Percentiles rank a stretch among this genome's conserved stretches.
Conservation (phyloP, 2,888 invertebrate genomes). For the Cerceris rybyensis region DNA sequence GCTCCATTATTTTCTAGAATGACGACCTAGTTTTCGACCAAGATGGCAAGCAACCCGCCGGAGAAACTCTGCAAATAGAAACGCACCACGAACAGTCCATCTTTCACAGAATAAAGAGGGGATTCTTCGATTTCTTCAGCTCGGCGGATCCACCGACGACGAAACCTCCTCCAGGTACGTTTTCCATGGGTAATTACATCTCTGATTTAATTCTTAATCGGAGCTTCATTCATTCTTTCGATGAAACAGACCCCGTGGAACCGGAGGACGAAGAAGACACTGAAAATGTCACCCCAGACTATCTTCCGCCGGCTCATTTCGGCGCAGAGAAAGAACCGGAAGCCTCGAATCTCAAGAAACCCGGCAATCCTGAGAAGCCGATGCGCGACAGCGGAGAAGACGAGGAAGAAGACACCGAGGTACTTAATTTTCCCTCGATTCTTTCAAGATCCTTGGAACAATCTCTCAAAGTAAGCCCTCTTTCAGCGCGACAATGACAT, state of each 20-base stretch:
- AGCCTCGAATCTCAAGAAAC: constrained; percentile 4
- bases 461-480: not conserved
- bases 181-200: not conserved
- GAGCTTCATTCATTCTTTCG: too few species aligned
- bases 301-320: not conserved
- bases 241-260: not conserved
- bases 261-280: not conserved
- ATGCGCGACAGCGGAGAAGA: constrained; percentile 64
- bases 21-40: constrained; percentile 78
- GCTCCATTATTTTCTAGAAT: constrained; percentile 66
- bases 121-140: constrained; percentile 54
- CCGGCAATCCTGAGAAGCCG: constrained; percentile 39
- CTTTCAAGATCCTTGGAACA: not conserved
- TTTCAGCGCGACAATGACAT: constrained; percentile 59
- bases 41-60: constrained; percentile 66
- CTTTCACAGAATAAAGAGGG: constrained; percentile 80
- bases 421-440: not conserved
- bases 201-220: too few species aligned
- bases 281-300: constrained; percentile 1
- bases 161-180: constrained; percentile 42
- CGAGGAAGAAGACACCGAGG: constrained; percentile 43
- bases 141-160: constrained; percentile 14
- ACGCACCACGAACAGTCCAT: constrained; percentile 64
- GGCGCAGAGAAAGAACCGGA: not conserved
- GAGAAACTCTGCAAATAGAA: constrained; percentile 67